A percentile compares a stretch with the other conserved stretches of the same genome.
phyloP scores from a whole-genome alignment of 2,888 invertebrate genomes.

The Schizaphis graminum region DNA sequence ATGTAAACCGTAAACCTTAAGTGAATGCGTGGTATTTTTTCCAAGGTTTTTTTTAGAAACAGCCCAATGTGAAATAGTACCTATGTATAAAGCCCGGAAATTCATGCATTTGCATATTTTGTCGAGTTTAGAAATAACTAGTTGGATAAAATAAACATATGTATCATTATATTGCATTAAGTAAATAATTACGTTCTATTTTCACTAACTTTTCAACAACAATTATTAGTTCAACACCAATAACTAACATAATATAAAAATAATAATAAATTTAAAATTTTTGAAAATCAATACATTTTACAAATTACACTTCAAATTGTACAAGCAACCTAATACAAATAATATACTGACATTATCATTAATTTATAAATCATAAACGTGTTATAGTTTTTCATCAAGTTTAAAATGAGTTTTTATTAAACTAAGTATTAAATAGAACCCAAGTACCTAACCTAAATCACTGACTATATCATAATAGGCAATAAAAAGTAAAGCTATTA shows the following conservation, averaged over 20 bases:
- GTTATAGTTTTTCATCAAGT: neutral
- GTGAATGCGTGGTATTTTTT: conserved; percentile 6
- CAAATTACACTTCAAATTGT: neutral
- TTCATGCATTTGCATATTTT: conserved; percentile 15
- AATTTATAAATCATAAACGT: neutral
- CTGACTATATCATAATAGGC: neutral
- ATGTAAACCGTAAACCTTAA: neutral
- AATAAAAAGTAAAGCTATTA: conserved; percentile 7
- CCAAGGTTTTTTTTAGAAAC: conserved; percentile 8
- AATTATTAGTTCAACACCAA: neutral
- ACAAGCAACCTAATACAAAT: neutral
- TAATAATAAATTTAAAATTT: neutral
- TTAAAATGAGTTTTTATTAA: neutral
- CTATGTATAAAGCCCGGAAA: conserved; percentile 17
- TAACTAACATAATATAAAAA: neutral
- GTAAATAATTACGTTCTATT: neutral
- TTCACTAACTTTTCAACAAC: neutral
- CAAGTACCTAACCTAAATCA: neutral
- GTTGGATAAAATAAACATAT: conserved; percentile 27
- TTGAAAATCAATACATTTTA: neutral
- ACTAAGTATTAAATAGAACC: too few species aligned
- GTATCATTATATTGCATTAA: conserved; percentile 2
- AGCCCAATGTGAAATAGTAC: conserved; percentile 8
- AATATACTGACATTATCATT: neutral
- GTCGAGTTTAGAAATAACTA: neutral